Conservation (phyloP, 2,888 invertebrate genomes). For the Eristalinus sepulchralis region DNA sequence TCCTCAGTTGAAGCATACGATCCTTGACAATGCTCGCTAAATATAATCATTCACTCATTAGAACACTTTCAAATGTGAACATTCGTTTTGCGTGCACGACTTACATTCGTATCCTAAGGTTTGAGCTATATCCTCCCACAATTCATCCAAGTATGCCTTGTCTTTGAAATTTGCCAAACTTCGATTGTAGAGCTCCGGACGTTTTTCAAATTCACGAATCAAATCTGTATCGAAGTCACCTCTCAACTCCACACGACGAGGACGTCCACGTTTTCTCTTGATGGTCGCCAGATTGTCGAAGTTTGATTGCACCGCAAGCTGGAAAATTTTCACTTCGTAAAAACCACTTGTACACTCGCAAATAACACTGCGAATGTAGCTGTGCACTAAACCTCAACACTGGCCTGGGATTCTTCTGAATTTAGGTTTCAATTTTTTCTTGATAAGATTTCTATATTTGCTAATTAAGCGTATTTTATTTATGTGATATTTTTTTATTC, state of each 20-base stretch:
- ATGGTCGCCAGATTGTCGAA: conserved; percentile 63
- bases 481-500: conserved; percentile 10
- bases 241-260: conserved; percentile 73
- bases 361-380: neutral
- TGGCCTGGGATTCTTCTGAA: neutral
- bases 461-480: conserved; percentile 11
- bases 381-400: neutral
- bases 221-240: conserved; percentile 74
- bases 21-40: conserved; percentile 74
- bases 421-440: neutral
- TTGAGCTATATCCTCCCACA: conserved; percentile 74
- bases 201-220: conserved; percentile 74
- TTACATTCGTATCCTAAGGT: conserved; percentile 73
- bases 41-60: neutral
- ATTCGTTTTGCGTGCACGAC: neutral
- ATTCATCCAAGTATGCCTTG: conserved; percentile 73
- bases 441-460: neutral
- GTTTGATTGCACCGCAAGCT: neutral
- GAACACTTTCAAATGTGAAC: neutral
- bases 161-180: conserved; percentile 74
- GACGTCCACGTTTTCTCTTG: conserved; percentile 75
- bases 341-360: neutral
- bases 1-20: conserved; percentile 76
- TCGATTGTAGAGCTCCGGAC: conserved; percentile 75
- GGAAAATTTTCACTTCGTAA: neutral